phyloP scores from a whole-genome alignment of 2,888 invertebrate species.

The Troides aeacus region DNA sequence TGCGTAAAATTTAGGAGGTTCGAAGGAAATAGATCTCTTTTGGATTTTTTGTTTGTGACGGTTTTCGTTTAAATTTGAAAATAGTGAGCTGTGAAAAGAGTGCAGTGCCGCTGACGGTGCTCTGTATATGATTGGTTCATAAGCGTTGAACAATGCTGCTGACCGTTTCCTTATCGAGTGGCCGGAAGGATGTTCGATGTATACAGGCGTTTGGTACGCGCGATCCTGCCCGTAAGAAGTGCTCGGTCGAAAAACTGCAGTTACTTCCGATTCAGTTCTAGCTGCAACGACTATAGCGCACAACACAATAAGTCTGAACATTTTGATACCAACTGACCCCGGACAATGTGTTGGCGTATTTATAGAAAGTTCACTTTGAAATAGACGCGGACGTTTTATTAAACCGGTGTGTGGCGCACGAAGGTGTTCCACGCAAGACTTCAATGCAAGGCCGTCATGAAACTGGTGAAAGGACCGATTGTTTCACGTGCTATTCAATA shows the following conservation, averaged over 20 bases:
- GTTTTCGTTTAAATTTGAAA: no score
- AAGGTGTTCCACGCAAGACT: slow-evolving; percentile 2
- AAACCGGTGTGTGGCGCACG: slow-evolving; percentile 16
- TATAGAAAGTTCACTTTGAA: slow-evolving; percentile 22
- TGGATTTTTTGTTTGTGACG: not conserved
- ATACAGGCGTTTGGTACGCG: not conserved
- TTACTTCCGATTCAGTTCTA: not conserved
- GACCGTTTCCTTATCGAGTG: slow-evolving; percentile 8
- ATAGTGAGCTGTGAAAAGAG: no score
- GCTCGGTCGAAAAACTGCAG: not conserved
- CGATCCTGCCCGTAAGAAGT: not conserved
- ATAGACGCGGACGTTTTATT: slow-evolving; percentile 1
- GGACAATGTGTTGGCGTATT: slow-evolving; percentile 11
- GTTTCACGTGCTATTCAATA: slow-evolving; percentile 14
- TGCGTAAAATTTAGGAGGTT: slow-evolving; percentile 7
- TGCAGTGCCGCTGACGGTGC: not conserved
- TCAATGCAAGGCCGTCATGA: slow-evolving; percentile 11
- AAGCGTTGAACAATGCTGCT: not conserved
- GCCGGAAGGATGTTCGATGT: not conserved
- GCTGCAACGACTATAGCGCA: slow-evolving; percentile 7
- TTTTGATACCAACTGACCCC: slow-evolving; percentile 23
- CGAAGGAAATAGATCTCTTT: slow-evolving; percentile 8
- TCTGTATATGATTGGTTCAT: not conserved
- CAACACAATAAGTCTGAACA: slow-evolving; percentile 22
- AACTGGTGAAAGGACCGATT: slow-evolving; percentile 21